Base-by-base conservation (phyloP, 1,140 invertebrate genomes). In the Heliconius hewitsoni region DNA sequence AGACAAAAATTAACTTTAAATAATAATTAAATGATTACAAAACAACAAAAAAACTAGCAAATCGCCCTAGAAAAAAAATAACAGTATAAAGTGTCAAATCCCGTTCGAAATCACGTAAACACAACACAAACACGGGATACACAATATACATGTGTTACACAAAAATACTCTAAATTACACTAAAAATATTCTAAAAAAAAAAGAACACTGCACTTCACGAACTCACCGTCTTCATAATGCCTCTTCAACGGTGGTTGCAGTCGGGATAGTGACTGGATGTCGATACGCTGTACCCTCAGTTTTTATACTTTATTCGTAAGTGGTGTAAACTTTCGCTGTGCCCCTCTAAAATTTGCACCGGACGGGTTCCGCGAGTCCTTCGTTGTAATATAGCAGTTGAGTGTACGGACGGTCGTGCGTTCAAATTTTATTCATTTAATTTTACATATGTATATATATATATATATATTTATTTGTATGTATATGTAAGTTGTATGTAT, bases 231-330 rank as follows among this genome's bases (percentile, higher is more conserved):
- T 94, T 95, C 95, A 95, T 95, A 85, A 88, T 95, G 90, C 91
- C 89, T 93, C 89, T 91, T 91, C 92, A 85, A 89, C 92, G 89
- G 91, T 93, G 93, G 94, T 95, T 95, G 94, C 95, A 96, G 96
- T 95, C 96, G 96, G 96, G 94, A 96, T 92, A 95, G 95, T 96
- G 96, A 96, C 96, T 96, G 96, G 95, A 96, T 96, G 95, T 94
- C 95, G 94, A 95, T 93, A 93, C 91, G 91, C 87, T 85, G 90
- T 90, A 94, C 95, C 94, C 93, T 92, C 95, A 95, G 95, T 96
- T 96, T 96, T 95, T 95, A 95, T 95, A 95, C 88, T 89, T 89
- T 93, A 94, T 93, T 90, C 11, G 60, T 66, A 5, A 30, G 60
- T 92, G 88, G 90, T 88, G 83, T 84, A 84, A 37, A 95, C 95